phyloP scores from a whole-genome alignment of 2,888 invertebrate species.

The Phlogophora meticulosa region DNA sequence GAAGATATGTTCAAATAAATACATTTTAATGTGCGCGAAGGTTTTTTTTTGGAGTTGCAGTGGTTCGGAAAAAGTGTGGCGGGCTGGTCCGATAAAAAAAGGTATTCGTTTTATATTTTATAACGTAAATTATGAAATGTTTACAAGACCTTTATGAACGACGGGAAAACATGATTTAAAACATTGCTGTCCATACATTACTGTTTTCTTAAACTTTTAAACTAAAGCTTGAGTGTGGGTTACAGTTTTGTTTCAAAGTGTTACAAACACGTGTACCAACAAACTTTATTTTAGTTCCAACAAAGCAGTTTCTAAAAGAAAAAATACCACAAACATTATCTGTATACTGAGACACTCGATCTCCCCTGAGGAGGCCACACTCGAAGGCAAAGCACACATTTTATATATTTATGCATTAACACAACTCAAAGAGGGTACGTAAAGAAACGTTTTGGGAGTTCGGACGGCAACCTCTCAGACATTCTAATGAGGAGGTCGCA shows the following conservation, averaged over 20 bases:
- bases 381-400: conserved; percentile 67
- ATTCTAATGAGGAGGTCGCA: conserved; percentile 82
- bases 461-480: conserved; percentile 81
- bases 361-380: conserved; percentile 43
- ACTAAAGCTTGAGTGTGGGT: not conserved
- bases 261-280: not conserved
- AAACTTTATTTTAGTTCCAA: not conserved
- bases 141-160: not conserved
- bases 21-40: no score
- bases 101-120: not conserved
- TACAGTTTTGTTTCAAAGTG: not conserved
- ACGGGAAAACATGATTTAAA: not conserved
- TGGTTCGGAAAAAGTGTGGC: no score
- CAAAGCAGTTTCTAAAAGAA: not conserved
- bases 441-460: conserved; percentile 80
- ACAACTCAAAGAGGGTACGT: conserved; percentile 77
- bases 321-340: not conserved
- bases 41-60: no score
- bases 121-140: not conserved
- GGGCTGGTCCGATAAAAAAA: no score
- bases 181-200: not conserved
- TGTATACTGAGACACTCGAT: conserved; percentile 32
- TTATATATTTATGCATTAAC: conserved; percentile 75
- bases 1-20: no score
- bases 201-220: not conserved